Evolutionary conservation across 2,888 invertebrate genomes (phyloP).

Genomic region (Eupelmus urozonus): DNA sequence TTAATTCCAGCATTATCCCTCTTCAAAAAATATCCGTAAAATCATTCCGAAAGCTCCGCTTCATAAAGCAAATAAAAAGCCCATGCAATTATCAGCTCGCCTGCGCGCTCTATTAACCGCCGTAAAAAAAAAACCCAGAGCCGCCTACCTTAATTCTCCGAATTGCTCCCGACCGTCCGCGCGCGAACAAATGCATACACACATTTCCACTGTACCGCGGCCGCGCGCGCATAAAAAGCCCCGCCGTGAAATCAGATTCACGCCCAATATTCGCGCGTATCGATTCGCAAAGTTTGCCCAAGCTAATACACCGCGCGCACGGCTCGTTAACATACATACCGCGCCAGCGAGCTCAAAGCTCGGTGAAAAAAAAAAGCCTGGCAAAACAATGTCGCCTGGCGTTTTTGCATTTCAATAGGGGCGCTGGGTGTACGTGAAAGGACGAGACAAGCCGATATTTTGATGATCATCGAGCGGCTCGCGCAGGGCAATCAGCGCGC

Average conservation of each 20-base stretch:
- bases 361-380: neutral
- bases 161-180: no score
- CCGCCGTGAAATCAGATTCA: no score
- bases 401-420: conserved; percentile 42
- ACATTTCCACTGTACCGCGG: no score
- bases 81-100: neutral
- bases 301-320: neutral
- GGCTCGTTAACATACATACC: neutral
- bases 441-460: neutral
- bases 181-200: no score
- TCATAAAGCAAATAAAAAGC: neutral
- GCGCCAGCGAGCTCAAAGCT: neutral
- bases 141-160: no score
- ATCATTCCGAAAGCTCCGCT: no score
- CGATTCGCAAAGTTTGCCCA: conserved; percentile 9
- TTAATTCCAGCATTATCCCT: no score
- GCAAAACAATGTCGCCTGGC: neutral
- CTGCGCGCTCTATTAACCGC: neutral
- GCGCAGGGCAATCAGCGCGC: conserved; percentile 37
- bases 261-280: neutral
- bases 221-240: no score
- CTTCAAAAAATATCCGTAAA: no score
- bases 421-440: conserved; percentile 14
- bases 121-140: no score
- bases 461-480: conserved; percentile 33